Percentiles rank a stretch among this genome's conserved stretches.
Evolutionary conservation across 2,797 vertebrate species (phyloP).

Genomic region (Apodemus agrarius): DNA sequence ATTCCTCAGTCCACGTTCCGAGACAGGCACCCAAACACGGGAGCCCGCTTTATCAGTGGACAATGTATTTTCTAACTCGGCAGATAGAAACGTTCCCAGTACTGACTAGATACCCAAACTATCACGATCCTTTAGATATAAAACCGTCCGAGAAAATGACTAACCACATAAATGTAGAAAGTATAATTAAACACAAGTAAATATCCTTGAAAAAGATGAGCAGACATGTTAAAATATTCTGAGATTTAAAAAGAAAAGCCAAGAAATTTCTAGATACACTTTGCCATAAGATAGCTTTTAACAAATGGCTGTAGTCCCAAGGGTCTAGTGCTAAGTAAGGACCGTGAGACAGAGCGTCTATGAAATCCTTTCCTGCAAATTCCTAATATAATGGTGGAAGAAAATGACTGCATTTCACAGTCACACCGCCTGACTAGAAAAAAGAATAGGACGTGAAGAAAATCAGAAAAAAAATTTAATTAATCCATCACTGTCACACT

Average conservation of each 20-base stretch:
- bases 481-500: neutral
- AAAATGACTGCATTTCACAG: neutral
- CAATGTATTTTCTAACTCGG: neutral
- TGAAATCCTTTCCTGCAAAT: conserved; percentile 3
- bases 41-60: neutral
- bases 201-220: neutral
- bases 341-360: neutral
- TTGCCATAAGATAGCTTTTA: conserved; percentile 46
- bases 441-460: neutral
- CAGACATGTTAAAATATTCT: conserved; percentile 30
- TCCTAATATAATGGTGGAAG: neutral
- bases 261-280: conserved; percentile 32
- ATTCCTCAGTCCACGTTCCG: neutral
- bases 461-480: conserved; percentile 36
- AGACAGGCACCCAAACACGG: neutral
- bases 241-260: conserved; percentile 7
- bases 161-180: conserved; percentile 31
- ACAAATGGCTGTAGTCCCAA: neutral
- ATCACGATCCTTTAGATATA: conserved; percentile 33
- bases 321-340: neutral
- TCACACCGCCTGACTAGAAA: neutral
- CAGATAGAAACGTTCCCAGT: neutral
- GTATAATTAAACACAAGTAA: conserved; percentile 14
- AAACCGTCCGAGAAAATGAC: conserved; percentile 30
- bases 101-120: neutral